Evolutionary conservation across 2,888 invertebrate genomes (phyloP), one percentile per base, ranked within the genome.

Genomic region (Drosophila nr. medialis): DNA sequence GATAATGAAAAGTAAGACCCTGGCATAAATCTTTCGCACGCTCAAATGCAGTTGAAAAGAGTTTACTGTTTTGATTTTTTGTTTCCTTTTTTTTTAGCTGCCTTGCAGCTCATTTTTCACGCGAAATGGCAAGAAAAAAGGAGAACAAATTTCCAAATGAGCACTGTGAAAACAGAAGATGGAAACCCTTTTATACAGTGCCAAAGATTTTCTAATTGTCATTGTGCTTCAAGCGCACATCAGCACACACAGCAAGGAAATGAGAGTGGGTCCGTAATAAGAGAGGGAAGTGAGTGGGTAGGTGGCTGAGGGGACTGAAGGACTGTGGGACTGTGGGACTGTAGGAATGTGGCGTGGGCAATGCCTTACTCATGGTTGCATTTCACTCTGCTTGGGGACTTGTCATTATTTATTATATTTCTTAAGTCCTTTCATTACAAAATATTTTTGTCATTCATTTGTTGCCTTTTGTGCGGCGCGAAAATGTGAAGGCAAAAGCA

Each of bases 321-420:
- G 30, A 30, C 10, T 30, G 30, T 32, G 10, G 11, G 13, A 24
- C 24, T 3, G 13, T 55, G 10, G 11, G 13, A 24, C 24, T 3
- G 13, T 55, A 13, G 7, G 15, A 30, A 10, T 40, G 42, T 56
- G n/a, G 42, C 42, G 42, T 38, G 38, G 49, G 54, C 32, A 36
- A 15, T 60, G 75, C 60, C 65, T 50, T 68, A 54, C 67, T 74
- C 66, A 70, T 68, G 79, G 72, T 30, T 73, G 71, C 65, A 70
- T 69, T 68, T 77, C 71, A 77, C 74, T 65, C 69, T 69, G 66
- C 74, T 80, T 53, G 68, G 80, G 66, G 72, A 75, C 79, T 82
- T 82, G 86, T 80, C 86, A 86, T 86, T 86, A 86, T 86, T 86
- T 86, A 86, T 86, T 86, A 88, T 82, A 88, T 85, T 85, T 76